Percentiles rank a stretch among this genome's conserved stretches.
phyloP scores from a whole-genome alignment of 2,113 vertebrate species.

The Labrus mixtus region DNA sequence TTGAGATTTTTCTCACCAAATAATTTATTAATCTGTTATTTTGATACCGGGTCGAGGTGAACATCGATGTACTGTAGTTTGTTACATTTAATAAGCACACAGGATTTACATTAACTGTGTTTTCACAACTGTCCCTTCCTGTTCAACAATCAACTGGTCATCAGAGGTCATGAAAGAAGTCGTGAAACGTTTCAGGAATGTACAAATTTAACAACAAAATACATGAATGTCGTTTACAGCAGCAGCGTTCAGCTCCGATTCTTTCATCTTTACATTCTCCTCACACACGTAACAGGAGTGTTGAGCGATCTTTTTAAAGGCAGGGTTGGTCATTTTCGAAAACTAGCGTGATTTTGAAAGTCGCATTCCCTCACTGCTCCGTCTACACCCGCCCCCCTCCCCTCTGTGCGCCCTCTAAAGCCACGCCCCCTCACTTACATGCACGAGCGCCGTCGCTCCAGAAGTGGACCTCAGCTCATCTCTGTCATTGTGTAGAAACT shows the following conservation, averaged over 20 bases:
- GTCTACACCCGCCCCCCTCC: too few relatives aligned
- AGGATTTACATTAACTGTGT: slow-evolving; percentile 40
- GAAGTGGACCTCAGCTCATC: too few relatives aligned
- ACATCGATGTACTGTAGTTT: slow-evolving; percentile 41
- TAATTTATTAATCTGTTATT: slow-evolving; percentile 66
- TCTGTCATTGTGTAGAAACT: too few relatives aligned
- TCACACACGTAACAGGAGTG: neutral
- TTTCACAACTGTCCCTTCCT: slow-evolving; percentile 12
- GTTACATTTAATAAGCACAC: slow-evolving; percentile 57
- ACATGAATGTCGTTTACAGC: neutral
- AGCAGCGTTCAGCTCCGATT: slow-evolving; percentile 7
- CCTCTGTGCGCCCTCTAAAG: too few relatives aligned
- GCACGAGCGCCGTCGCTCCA: too few relatives aligned
- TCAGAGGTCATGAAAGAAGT: slow-evolving; percentile 14
- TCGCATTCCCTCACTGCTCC: too few relatives aligned
- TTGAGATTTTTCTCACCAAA: slow-evolving; percentile 48
- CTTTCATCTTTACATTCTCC: too few relatives aligned
- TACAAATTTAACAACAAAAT: slow-evolving; percentile 59
- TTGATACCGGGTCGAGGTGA: slow-evolving; percentile 56
- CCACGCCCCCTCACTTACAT: too few relatives aligned
- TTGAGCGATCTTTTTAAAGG: too few relatives aligned
- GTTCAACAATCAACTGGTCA: slow-evolving; percentile 68
- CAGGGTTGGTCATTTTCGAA: too few relatives aligned
- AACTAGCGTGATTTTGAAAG: too few relatives aligned
- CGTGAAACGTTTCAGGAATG: slow-evolving; percentile 23